Evolutionary conservation across 2,888 invertebrate species (phyloP).

Genomic region (Oscheius myriophilus): DNA sequence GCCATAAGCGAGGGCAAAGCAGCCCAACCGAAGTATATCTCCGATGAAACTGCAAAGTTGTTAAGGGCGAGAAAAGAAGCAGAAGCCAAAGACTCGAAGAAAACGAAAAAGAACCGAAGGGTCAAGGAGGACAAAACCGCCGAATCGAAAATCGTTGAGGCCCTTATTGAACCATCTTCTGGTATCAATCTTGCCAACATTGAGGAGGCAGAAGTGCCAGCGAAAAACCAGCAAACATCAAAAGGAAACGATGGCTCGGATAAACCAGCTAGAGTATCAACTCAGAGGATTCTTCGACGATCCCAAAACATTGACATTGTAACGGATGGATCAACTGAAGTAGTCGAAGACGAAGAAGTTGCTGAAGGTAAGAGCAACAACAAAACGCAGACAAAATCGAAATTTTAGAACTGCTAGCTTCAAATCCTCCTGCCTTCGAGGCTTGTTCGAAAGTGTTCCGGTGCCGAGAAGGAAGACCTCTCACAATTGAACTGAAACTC

Average conservation of each 20-base stretch:
- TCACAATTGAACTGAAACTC: slow-evolving; percentile 27
- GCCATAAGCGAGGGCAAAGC: slow-evolving; percentile 16
- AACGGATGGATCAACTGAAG: slow-evolving; percentile 5
- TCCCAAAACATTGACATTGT: slow-evolving; percentile 20
- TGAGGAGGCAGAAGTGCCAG: neutral
- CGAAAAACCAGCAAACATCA: neutral
- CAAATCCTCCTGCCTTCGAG: slow-evolving; percentile 12
- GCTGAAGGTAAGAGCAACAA: no score
- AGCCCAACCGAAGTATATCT: slow-evolving; percentile 25
- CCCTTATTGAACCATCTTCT: neutral
- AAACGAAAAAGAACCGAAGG: neutral
- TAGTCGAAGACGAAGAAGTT: slow-evolving; percentile 6
- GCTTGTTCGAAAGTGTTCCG: slow-evolving; percentile 29
- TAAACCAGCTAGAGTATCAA: neutral
- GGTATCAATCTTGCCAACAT: neutral
- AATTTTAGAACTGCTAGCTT: neutral
- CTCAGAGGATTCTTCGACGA: slow-evolving; percentile 9
- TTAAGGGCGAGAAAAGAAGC: slow-evolving; percentile 11
- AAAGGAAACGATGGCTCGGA: neutral
- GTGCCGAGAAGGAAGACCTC: slow-evolving; percentile 29
- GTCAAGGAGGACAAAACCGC: neutral
- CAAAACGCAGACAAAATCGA: neutral
- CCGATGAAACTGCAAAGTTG: slow-evolving; percentile 30
- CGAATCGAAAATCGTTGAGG: neutral
- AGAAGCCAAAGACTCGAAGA: slow-evolving; percentile 5